Evolutionary conservation across 2,888 invertebrate species (phyloP).

Genomic region (Coelogynopora nodosa): DNA sequence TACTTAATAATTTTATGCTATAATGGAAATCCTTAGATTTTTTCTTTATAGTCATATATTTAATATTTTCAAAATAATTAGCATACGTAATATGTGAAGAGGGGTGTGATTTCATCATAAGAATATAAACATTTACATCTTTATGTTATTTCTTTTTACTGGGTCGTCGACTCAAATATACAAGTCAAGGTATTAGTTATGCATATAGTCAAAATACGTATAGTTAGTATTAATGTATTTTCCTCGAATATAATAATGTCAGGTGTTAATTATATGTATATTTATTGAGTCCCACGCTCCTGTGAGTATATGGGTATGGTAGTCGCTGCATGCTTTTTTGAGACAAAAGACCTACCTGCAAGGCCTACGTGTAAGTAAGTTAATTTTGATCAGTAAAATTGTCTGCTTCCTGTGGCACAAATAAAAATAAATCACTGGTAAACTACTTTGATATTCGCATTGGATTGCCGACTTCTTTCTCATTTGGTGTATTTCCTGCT

Average conservation of each 20-base stretch:
- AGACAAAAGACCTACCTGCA: not conserved
- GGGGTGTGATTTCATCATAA: too few species aligned
- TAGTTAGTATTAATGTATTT: not conserved
- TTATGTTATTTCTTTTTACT: not conserved
- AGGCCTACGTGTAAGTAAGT: not conserved
- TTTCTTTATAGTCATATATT: too few species aligned
- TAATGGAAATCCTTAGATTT: too few species aligned
- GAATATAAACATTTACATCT: too few species aligned
- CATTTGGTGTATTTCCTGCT: not conserved
- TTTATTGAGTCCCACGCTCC: not conserved
- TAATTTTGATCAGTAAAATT: not conserved
- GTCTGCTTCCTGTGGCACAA: not conserved
- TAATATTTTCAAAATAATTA: too few species aligned
- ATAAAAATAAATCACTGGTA: not conserved
- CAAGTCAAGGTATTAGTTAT: not conserved
- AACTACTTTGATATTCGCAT: not conserved
- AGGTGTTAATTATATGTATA: not conserved
- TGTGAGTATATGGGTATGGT: not conserved
- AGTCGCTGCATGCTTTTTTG: not conserved
- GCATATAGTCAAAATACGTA: not conserved
- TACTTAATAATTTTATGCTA: too few species aligned
- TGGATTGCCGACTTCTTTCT: not conserved
- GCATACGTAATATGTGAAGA: too few species aligned
- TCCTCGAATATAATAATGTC: not conserved
- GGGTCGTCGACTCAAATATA: not conserved